phyloP scores from a whole-genome alignment of 1,140 invertebrate species.

The Zaprionus capensis region DNA sequence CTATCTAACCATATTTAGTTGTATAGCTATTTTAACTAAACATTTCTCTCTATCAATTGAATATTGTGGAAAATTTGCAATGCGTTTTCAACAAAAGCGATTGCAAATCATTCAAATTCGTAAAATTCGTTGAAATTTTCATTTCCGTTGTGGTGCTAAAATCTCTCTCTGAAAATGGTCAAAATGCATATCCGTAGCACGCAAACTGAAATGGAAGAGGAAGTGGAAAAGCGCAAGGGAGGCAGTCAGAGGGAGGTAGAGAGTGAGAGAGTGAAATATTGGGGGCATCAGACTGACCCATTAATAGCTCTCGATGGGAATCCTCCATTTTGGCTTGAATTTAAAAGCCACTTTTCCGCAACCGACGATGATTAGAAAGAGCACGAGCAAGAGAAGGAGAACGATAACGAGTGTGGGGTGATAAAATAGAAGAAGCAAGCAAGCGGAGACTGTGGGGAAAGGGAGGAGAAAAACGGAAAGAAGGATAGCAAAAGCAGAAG shows the following conservation, averaged over 20 bases:
- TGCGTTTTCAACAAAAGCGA: slow-evolving; percentile 6
- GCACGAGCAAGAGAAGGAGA: background rate
- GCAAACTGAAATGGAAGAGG: slow-evolving; percentile 7
- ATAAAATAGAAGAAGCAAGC: background rate
- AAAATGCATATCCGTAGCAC: slow-evolving; percentile 13
- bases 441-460: background rate
- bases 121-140: slow-evolving; percentile 31
- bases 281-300: slow-evolving; percentile 2
- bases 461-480: background rate
- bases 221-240: background rate
- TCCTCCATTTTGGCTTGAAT: slow-evolving; percentile 26
- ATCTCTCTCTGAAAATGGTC: slow-evolving; percentile 9
- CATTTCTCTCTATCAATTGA: background rate
- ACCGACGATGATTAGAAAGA: background rate
- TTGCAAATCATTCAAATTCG: slow-evolving; percentile 35
- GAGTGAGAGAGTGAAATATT: background rate
- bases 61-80: background rate
- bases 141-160: slow-evolving; percentile 34
- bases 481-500: background rate
- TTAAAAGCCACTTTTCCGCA: slow-evolving; percentile 29
- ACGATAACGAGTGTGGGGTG: background rate
- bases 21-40: background rate
- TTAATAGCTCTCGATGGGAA: slow-evolving; percentile 10
- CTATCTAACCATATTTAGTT: background rate
- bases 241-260: background rate